A percentile compares a stretch with the other conserved stretches of the same genome.
phyloP scores from a whole-genome alignment of 1,140 invertebrate species.

The Aphelenchoides avenae region DNA sequence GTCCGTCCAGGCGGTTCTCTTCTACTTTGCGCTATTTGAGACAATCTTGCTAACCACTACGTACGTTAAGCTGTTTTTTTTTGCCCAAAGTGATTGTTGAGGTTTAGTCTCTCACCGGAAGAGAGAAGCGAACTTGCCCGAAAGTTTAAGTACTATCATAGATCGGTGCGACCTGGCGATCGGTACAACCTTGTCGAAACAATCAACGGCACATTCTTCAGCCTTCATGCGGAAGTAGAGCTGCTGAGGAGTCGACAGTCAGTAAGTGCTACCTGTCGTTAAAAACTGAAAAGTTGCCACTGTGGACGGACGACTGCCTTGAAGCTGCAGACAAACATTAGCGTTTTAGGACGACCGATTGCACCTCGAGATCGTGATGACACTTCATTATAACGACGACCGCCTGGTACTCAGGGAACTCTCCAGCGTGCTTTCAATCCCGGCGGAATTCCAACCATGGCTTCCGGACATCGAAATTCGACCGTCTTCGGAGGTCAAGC shows the following conservation, averaged over 20 bases:
- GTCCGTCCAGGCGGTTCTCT: no score
- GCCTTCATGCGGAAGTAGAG: slow-evolving; percentile 19
- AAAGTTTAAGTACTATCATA: slow-evolving; percentile 50
- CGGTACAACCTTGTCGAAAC: slow-evolving; percentile 43
- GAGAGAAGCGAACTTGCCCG: slow-evolving; percentile 40
- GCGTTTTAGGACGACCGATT: slow-evolving; percentile 4
- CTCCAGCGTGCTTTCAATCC: slow-evolving; percentile 18
- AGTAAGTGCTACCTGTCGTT: not conserved
- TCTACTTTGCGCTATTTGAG: no score
- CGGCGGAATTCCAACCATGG: slow-evolving; percentile 43
- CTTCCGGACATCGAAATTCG: slow-evolving; percentile 25
- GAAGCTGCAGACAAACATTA: slow-evolving; percentile 5
- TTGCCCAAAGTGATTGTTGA: no score
- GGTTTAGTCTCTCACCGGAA: slow-evolving; percentile 36
- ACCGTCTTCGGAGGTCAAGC: slow-evolving; percentile 12
- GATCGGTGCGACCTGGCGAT: slow-evolving; percentile 30
- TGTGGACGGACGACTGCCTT: slow-evolving; percentile 2
- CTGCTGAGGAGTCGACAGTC: slow-evolving; percentile 2
- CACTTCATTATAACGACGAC: slow-evolving; percentile 35
- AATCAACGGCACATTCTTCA: slow-evolving; percentile 46
- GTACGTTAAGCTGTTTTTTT: no score
- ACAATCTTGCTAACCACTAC: no score
- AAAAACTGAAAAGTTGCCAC: slow-evolving; percentile 5
- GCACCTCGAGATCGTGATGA: slow-evolving; percentile 21
- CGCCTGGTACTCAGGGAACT: slow-evolving; percentile 38